Percentiles rank a stretch among this genome's conserved stretches.
These are phyloP conservation scores for Diceros bicornis DNA, from an alignment of 2,797 vertebrate species.

Conservation along the genomic window DNA sequence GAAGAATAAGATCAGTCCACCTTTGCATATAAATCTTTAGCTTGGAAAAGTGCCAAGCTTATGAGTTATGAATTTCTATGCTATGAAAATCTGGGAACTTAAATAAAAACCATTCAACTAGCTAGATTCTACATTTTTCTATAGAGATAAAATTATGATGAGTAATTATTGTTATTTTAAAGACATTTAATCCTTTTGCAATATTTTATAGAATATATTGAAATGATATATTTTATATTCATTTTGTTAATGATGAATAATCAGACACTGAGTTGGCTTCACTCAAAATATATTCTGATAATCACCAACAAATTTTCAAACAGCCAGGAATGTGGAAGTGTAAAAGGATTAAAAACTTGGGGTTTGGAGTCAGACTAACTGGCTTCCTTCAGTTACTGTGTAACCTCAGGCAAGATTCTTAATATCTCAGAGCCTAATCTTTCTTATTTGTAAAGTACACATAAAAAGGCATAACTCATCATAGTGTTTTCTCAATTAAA, in stretches of 20 bases:
- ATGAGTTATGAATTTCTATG: not conserved
- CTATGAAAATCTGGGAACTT: constrained; percentile 22
- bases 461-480: not conserved
- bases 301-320: not conserved
- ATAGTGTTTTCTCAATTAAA: constrained; percentile 9
- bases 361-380: not conserved
- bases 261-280: not conserved
- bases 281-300: not conserved
- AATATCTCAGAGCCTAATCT: not conserved
- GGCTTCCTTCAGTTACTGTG: not conserved
- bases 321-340: not conserved
- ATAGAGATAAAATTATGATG: not conserved
- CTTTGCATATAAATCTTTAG: constrained; percentile 33
- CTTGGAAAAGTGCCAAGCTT: not conserved
- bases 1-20: not conserved
- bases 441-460: not conserved
- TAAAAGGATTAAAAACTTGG: not conserved
- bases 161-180: not conserved
- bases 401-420: not conserved
- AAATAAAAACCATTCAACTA: not conserved
- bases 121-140: not conserved
- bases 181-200: not conserved
- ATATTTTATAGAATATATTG: not conserved
- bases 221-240: not conserved
- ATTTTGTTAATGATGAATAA: not conserved